These are phyloP conservation scores for Trichopria drosophilae DNA, from an alignment of 2,888 invertebrate genomes.

Conservation along the genomic window DNA sequence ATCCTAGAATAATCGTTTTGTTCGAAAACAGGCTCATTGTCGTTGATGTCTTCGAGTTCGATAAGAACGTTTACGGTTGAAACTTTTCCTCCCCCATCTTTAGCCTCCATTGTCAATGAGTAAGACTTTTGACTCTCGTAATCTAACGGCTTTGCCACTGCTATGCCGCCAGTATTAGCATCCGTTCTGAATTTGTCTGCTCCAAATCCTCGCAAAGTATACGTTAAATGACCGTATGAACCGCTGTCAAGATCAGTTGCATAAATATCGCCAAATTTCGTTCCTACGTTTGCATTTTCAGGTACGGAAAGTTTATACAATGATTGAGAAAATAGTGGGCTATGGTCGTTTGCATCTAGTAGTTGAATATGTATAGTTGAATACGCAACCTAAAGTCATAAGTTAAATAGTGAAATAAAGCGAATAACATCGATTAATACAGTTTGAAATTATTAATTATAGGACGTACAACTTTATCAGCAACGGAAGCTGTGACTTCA, in stretches of 20 bases:
- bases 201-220: conserved; percentile 77
- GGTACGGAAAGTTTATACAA: conserved; percentile 69
- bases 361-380: conserved; percentile 68
- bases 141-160: conserved; percentile 69
- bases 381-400: conserved; percentile 60
- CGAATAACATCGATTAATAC: too few species aligned
- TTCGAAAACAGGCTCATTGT: conserved; percentile 75
- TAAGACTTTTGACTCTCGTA: conserved; percentile 81
- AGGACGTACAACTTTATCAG: conserved; percentile 56
- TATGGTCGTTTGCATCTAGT: conserved; percentile 79
- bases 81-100: conserved; percentile 77
- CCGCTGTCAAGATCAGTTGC: conserved; percentile 77
- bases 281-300: conserved; percentile 68
- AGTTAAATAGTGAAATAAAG: conserved; percentile 4
- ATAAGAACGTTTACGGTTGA: conserved; percentile 72
- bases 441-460: conserved; percentile 4
- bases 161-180: conserved; percentile 68
- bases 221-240: conserved; percentile 71
- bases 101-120: conserved; percentile 77
- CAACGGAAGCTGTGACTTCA: conserved; percentile 67
- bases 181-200: conserved; percentile 76
- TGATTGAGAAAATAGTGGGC: conserved; percentile 68
- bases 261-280: conserved; percentile 67
- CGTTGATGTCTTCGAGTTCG: conserved; percentile 75
- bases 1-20: conserved; percentile 72